Evolutionary conservation across 2,888 invertebrate genomes (phyloP), one percentile per base, ranked within the genome.

Genomic region (Cheilosia soror): DNA sequence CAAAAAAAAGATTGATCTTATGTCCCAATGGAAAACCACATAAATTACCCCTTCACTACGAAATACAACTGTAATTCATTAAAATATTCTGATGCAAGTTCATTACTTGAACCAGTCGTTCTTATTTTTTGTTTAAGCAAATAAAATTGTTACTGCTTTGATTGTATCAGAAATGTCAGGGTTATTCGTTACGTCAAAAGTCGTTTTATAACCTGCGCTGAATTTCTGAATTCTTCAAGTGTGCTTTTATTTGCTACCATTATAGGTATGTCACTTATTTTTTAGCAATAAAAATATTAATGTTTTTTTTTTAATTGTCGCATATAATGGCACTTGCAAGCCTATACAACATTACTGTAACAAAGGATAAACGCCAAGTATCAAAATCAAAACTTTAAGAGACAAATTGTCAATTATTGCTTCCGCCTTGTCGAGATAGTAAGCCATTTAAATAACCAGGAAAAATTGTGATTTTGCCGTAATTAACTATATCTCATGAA

Each of bases 101-200:
- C 42, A 68, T 58, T 44, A 60, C 42, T 60, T 29, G 57, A 66
- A 49, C 7, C 44, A 44, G 63, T 72, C 47, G 53, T 51, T 66
- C 9, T 42, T 49, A 40, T 31, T 79, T 27, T 33, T 40, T 25
- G 6, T 29, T 37, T 29, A 4, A 62, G n/a, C 29, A 68, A 20
- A 68, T 51, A 78, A 73, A 73, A 57, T 37, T 27, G 15, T 63
- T 75, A 49, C 63, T 58, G 57, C 55, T 79, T 84, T 73, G 63
- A 65, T 79, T 75, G 57, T 37, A 63, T 58, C 51, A 53, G 58
- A 65, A 75, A 83, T 83, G 73, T 79, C 83, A 83, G 62, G 83
- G 83, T 69, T 73, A 73, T 29, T n/a, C 13, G 51, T 31, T 65
- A 47, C 66, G 63, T 62, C 62, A 78, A 78, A 71, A 29, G 44